Base-by-base conservation (phyloP, 1,140 invertebrate species). In the Drosophila novamexicana region DNA sequence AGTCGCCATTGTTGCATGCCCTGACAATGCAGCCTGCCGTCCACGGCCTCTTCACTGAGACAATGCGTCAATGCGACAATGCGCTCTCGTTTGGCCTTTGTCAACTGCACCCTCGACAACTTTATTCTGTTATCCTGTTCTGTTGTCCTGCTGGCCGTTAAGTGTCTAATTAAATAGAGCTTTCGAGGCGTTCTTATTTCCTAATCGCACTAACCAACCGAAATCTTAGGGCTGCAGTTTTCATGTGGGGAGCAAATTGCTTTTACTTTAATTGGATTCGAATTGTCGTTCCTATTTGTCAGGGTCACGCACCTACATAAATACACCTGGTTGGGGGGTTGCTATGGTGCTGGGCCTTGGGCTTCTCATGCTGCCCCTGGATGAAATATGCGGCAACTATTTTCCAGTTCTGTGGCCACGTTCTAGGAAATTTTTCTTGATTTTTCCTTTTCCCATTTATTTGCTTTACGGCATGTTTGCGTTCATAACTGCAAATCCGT, bases 401-500 rank as follows among this genome's bases (percentile, higher is more conserved):
- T 58, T 58, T 36, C 29, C 12, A 49, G 54, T 4, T 59, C 22
- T 34, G 22, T 32, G 32, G 9, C 37, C 6, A 7, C 32, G 16
- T 18, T 29, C 29, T 65, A 58, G 45, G 39, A 16, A 16, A 59
- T 50, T 63, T 58, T 22, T 56, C 36, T 63, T 58, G 53, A 44
- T 52, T 63, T 49, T 32, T 37, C 50, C 63, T 69, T 68, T 58
- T 52, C 59, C 14, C 58, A 69, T 83, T 83, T 86, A 86, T 79
- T 79, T 88, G 83, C 79, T 88, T 89, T 88, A 88, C 83, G 84
- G 79, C 65, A 69, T 86, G 77, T 83, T 88, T 89, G 77, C 68
- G 70, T 73, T 76, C 79, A 88, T 89, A 88, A 89, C 83, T 89
- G 83, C 83, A 89, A 89, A 89, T 88, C 77, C 83, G 76, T 77